Percentiles rank a stretch among this genome's conserved stretches.
Conservation (phyloP, 2,888 invertebrate species). For the Cylindroiulus punctatus region DNA sequence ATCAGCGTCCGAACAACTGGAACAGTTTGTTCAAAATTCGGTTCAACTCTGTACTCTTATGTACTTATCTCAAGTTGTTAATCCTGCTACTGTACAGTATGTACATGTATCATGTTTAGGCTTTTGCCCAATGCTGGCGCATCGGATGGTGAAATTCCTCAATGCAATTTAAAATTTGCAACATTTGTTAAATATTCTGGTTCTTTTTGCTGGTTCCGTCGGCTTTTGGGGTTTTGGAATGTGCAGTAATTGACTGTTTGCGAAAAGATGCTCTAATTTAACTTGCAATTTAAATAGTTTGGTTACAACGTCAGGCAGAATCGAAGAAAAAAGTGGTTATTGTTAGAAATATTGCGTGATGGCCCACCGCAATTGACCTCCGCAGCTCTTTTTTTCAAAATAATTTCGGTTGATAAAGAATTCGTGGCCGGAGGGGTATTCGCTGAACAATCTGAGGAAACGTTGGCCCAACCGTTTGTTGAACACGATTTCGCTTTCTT, state of each 20-base stretch:
- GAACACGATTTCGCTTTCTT: background rate
- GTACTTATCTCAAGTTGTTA: too few species aligned
- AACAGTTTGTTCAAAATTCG: too few species aligned
- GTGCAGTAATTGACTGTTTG: background rate
- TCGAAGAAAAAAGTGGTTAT: background rate
- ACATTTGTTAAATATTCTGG: background rate
- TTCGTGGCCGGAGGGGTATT: background rate
- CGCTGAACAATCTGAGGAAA: background rate
- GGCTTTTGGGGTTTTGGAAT: too few species aligned
- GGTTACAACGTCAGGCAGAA: background rate
- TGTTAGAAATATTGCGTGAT: constrained; percentile 21
- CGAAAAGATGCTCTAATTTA: background rate
- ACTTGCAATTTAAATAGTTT: background rate
- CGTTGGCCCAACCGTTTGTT: background rate
- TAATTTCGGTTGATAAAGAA: background rate
- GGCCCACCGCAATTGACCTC: constrained; percentile 15
- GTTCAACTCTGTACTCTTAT: too few species aligned
- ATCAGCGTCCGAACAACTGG: too few species aligned
- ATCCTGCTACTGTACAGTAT: too few species aligned
- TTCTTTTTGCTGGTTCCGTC: too few species aligned
- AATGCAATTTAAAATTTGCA: background rate
- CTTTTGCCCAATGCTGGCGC: background rate
- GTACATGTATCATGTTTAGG: background rate
- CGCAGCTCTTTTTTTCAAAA: background rate
- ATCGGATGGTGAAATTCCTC: background rate